Evolutionary conservation across 2,888 invertebrate genomes (phyloP), one percentile per base, ranked within the genome.

Genomic region (Liposcelis brunnea): DNA sequence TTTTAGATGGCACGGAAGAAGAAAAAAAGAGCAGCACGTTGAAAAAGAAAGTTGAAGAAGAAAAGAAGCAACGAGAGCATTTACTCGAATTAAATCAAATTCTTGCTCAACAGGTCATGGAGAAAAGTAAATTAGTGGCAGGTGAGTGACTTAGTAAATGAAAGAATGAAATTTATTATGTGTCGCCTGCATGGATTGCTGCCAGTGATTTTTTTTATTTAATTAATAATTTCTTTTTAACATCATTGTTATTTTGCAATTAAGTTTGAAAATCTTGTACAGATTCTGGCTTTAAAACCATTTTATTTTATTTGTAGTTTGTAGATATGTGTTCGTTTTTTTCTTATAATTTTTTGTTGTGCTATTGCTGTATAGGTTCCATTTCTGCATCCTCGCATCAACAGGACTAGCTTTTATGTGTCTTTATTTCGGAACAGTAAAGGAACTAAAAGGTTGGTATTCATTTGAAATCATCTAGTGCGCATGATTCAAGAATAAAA

Each of bases 41-140:
- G 46, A 78, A 80, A 64, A 77, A 78, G 59, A 80, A 81, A 59
- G 74, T 81, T 50, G 76, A 73, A 43, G 84, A 81, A 56, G 89
- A 90, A 61, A 89, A 87, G 66, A 73, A 80, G 54, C 86, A 87
- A 59, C 72, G 91, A 45, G 86, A 90, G 56, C 86, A 89, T 62
- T 70, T 93, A 55, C 72, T 93, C 50, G 86, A 87, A 60, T 71
- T 93, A 56, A 87, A 87, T 69, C 90, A 91, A 67, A 82, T 89
- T 55, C 70, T 93, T 55, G 93, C 91, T 49, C 82, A 85, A 62
- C 85, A 87, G 70, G 91, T 91, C 55, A 91, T 89, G 72, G 85
- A 87, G 67, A 87, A 86, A 74, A 90, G 89, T 69, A 87, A 89
- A 72, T 83, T 87, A 61, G 89, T 90, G 56, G 91, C 93, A 66